These are phyloP conservation scores for Aelia acuminata DNA, from an alignment of 2,888 invertebrate genomes.

Conservation along the genomic window DNA sequence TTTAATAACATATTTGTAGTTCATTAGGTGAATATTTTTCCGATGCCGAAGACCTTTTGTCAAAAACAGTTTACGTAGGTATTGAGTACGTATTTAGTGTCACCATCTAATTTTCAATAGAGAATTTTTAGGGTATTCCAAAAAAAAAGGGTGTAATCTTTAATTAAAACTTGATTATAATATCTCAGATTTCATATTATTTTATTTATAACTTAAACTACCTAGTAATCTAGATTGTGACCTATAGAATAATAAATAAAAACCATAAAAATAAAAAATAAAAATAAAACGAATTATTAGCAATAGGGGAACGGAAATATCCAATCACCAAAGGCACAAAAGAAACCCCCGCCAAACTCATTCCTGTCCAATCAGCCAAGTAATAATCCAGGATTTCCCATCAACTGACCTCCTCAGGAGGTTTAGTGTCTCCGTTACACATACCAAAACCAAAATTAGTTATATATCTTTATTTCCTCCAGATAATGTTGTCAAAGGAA, in stretches of 20 bases:
- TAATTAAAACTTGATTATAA: too few species aligned
- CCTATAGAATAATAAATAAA: background rate
- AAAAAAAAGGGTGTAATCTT: too few species aligned
- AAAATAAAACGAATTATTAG: background rate
- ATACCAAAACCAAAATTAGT: background rate
- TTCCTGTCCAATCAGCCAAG: background rate
- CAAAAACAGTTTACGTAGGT: too few species aligned
- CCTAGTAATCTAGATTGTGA: too few species aligned
- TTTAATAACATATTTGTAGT: too few species aligned
- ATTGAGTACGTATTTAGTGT: too few species aligned
- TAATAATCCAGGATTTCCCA: conserved; percentile 19
- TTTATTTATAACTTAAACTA: too few species aligned
- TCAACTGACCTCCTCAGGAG: background rate
- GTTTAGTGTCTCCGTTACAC: background rate
- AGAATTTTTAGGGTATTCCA: too few species aligned
- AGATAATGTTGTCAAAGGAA: background rate
- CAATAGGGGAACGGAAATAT: background rate
- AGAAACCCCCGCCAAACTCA: background rate
- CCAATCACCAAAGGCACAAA: background rate
- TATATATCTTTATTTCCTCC: background rate
- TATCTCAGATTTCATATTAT: too few species aligned
- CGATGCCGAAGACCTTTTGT: too few species aligned
- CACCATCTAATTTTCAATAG: too few species aligned
- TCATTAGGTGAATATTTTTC: too few species aligned
- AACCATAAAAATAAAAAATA: background rate